Conservation (phyloP, 2,797 vertebrate genomes). For the Gorsachius magnificus region DNA sequence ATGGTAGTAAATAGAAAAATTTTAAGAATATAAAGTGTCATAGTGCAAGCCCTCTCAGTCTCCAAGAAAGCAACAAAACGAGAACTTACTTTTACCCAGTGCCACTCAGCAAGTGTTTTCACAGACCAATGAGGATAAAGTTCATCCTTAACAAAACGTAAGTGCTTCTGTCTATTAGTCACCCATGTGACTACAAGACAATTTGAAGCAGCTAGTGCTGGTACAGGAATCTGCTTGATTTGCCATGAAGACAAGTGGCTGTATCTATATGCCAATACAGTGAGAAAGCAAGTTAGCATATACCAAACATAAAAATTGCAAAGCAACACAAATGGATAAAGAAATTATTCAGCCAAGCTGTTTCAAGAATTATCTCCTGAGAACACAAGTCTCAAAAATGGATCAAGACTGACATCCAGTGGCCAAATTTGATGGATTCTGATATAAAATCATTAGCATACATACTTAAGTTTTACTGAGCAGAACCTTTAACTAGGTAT, state of each 20-base stretch:
- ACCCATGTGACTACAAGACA: slow-evolving; percentile 94
- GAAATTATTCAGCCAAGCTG: not conserved
- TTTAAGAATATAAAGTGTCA: not conserved
- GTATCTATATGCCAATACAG: slow-evolving; percentile 78
- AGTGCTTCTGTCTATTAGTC: slow-evolving; percentile 91
- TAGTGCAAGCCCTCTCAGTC: not conserved
- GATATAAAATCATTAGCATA: not conserved
- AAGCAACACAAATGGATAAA: not conserved
- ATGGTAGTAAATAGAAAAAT: not conserved
- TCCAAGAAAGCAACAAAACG: not conserved
- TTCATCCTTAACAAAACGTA: slow-evolving; percentile 87
- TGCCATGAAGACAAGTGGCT: slow-evolving; percentile 83
- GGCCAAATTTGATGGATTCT: slow-evolving; percentile 13
- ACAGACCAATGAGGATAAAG: slow-evolving; percentile 93
- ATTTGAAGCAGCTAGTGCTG: slow-evolving; percentile 79
- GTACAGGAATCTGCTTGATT: slow-evolving; percentile 87
- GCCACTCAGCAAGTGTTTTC: slow-evolving; percentile 87
- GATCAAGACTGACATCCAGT: slow-evolving; percentile 74
- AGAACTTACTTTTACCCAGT: slow-evolving; percentile 92
- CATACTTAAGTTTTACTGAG: not conserved
- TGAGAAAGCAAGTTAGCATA: slow-evolving; percentile 1
- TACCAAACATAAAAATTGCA: not conserved
- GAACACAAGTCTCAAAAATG: not conserved
- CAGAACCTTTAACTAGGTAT: not conserved
- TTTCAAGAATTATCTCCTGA: not conserved